Evolutionary conservation across 2,797 vertebrate genomes (phyloP).

Genomic region (Spheniscus humboldti): DNA sequence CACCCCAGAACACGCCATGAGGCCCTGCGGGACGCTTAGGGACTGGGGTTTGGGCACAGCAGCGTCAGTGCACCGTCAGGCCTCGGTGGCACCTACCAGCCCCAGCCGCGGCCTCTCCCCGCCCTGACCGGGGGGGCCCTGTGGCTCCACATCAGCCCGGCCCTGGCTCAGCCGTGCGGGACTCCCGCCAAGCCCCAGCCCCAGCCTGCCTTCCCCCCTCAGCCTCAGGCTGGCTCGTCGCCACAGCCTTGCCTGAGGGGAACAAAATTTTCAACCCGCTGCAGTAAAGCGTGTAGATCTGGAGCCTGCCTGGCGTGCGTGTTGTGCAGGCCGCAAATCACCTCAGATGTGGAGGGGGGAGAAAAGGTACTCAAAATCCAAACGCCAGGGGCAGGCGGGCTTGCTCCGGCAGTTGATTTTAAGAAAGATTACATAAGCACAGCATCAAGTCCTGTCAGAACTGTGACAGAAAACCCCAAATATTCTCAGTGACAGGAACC

Average conservation of each 20-base stretch:
- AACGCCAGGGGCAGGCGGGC: accelerated
- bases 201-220: background rate
- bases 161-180: accelerated
- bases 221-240: accelerated
- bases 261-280: accelerated
- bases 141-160: background rate
- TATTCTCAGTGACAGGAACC: background rate
- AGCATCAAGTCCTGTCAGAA: background rate
- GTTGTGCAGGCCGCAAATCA: background rate
- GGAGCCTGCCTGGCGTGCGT: accelerated
- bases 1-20: accelerated
- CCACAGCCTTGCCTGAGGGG: background rate
- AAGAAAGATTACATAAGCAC: background rate
- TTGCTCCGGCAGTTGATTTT: background rate
- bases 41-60: no score
- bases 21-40: accelerated
- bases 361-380: background rate
- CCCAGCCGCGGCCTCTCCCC: no score
- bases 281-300: accelerated
- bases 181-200: background rate
- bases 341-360: background rate
- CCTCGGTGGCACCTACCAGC: no score
- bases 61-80: background rate
- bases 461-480: background rate
- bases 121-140: accelerated